Evolutionary conservation across 2,888 invertebrate species (phyloP).

Genomic region (Dolomedes plantarius): DNA sequence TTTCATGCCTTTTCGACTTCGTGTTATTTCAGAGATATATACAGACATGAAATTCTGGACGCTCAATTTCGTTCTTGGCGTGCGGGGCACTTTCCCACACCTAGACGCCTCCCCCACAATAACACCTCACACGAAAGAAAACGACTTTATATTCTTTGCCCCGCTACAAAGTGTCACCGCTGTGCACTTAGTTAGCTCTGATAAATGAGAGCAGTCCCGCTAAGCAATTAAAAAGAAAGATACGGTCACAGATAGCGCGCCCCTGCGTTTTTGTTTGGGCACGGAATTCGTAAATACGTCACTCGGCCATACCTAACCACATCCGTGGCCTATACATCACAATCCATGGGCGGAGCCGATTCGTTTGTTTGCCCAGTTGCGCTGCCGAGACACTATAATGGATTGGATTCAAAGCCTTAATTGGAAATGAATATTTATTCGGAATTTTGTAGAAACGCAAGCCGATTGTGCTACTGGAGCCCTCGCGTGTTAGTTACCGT

Average conservation of each 20-base stretch:
- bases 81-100: no score
- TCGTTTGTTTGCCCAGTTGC: not conserved
- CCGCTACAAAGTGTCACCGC: not conserved
- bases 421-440: slow-evolving; percentile 15
- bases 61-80: no score
- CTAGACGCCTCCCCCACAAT: not conserved
- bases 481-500: not conserved
- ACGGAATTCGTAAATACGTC: not conserved
- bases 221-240: not conserved
- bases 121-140: not conserved
- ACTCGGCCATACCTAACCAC: slow-evolving; percentile 23
- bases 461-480: not conserved
- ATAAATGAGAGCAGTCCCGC: not conserved
- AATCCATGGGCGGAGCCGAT: not conserved
- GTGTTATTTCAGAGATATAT: no score
- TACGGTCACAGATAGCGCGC: not conserved
- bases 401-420: not conserved
- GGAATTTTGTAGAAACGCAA: not conserved
- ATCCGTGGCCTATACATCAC: slow-evolving; percentile 40
- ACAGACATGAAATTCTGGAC: no score
- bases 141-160: not conserved
- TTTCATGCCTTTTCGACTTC: no score
- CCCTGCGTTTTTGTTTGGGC: not conserved
- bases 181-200: not conserved
- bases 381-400: not conserved